Evolutionary conservation across 1,140 invertebrate species (phyloP).

Genomic region (Trichogramma pretiosum): DNA sequence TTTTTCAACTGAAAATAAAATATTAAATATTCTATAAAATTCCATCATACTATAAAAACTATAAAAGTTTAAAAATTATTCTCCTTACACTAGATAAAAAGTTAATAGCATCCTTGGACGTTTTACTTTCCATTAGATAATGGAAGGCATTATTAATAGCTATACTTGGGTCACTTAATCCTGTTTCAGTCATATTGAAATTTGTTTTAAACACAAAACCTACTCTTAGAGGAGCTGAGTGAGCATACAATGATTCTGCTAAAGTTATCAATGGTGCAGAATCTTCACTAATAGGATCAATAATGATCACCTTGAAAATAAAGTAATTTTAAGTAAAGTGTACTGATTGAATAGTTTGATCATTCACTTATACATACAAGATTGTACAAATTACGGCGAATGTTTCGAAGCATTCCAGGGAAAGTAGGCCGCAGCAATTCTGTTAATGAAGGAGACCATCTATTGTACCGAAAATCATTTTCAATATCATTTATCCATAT

Average conservation of each 20-base stretch:
- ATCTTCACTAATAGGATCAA: conserved; percentile 71
- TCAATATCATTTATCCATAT: conserved; percentile 95
- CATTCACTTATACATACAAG: conserved; percentile 58
- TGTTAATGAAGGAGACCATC: conserved; percentile 81
- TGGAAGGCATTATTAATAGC: conserved; percentile 87
- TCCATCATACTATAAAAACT: conserved; percentile 2
- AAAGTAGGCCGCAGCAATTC: conserved; percentile 91
- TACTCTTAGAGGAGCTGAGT: conserved; percentile 78
- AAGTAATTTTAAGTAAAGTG: conserved; percentile 13
- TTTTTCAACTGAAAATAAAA: conserved; percentile 28
- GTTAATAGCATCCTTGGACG: conserved; percentile 62
- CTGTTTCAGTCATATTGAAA: conserved; percentile 50
- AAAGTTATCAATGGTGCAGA: conserved; percentile 72
- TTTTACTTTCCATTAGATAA: conserved; percentile 74
- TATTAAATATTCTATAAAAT: neutral
- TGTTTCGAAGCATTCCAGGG: conserved; percentile 89
- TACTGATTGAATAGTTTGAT: conserved; percentile 12
- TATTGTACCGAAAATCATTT: conserved; percentile 70
- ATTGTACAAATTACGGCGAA: conserved; percentile 92
- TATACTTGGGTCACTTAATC: conserved; percentile 66
- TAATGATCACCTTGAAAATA: conserved; percentile 64
- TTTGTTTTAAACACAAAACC: conserved; percentile 82
- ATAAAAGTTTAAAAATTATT: conserved; percentile 24
- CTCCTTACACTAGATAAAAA: conserved; percentile 72
- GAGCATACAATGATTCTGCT: conserved; percentile 83